Percentiles rank a stretch among this genome's conserved stretches.
phyloP scores from a whole-genome alignment of 2,797 vertebrate species.

The Pteropus rufus region DNA sequence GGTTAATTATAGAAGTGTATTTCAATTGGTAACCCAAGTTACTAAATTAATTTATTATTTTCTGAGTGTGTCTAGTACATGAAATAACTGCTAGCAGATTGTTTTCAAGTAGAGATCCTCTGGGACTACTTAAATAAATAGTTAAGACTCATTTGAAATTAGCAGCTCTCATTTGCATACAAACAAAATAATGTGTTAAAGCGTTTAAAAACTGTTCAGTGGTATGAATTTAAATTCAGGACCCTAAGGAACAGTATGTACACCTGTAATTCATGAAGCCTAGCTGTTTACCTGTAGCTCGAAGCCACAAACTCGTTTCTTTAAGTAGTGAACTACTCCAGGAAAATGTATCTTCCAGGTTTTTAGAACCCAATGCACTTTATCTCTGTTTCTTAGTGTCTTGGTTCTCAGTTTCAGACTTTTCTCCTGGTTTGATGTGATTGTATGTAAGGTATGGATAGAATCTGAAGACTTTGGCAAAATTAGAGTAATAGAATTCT shows the following conservation, averaged over 20 bases:
- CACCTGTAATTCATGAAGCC: constrained; percentile 74
- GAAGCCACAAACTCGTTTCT: constrained; percentile 67
- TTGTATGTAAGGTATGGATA: not conserved
- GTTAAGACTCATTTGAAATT: constrained; percentile 74
- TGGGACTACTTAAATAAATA: constrained; percentile 74
- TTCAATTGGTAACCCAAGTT: constrained; percentile 32
- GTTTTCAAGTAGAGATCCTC: constrained; percentile 66
- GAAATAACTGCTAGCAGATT: constrained; percentile 73
- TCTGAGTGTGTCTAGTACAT: constrained; percentile 46
- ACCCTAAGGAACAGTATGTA: constrained; percentile 61
- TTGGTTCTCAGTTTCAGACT: not conserved
- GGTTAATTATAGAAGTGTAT: constrained; percentile 5
- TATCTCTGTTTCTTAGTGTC: not conserved
- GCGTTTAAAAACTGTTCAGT: constrained; percentile 71
- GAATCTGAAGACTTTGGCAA: not conserved
- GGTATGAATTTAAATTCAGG: constrained; percentile 70
- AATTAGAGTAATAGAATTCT: not conserved
- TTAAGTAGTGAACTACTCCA: constrained; percentile 45
- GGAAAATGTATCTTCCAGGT: constrained; percentile 30
- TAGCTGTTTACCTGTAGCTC: constrained; percentile 70
- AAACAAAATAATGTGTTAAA: constrained; percentile 73
- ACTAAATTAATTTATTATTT: constrained; percentile 72
- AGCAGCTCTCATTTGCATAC: constrained; percentile 72
- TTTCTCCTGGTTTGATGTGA: not conserved
- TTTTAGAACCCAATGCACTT: not conserved